Conservation (phyloP, 2,888 invertebrate genomes). For the Agrypnus murinus region DNA sequence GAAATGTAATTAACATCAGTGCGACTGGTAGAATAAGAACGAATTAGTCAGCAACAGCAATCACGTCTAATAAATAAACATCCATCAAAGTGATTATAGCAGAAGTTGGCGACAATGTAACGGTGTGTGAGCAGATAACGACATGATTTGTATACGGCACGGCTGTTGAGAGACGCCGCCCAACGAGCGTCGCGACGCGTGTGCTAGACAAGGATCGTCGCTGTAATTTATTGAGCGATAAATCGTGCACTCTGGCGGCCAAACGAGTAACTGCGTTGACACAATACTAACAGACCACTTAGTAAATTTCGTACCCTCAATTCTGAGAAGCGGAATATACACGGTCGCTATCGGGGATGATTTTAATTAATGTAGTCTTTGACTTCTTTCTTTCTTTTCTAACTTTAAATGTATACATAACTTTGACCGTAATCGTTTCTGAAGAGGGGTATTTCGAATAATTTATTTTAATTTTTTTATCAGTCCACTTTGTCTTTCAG, state of each 20-base stretch:
- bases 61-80: conserved; percentile 66
- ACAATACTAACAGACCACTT: conserved; percentile 71
- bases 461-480: too few relatives aligned
- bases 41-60: conserved; percentile 53
- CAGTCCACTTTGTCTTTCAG: too few relatives aligned
- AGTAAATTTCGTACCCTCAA: conserved; percentile 44
- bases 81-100: conserved; percentile 67
- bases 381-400: conserved; percentile 2
- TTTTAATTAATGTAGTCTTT: conserved; percentile 43
- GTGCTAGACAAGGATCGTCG: conserved; percentile 66
- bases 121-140: conserved; percentile 63
- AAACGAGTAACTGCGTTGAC: conserved; percentile 71
- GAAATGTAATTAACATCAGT: conserved; percentile 4
- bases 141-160: conserved; percentile 67
- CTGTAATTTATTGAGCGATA: conserved; percentile 72
- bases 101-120: conserved; percentile 66
- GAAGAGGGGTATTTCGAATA: too few relatives aligned
- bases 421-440: not conserved
- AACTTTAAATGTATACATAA: not conserved
- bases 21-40: conserved; percentile 17
- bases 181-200: conserved; percentile 57
- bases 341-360: conserved; percentile 20
- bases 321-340: conserved; percentile 36
- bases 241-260: conserved; percentile 71
- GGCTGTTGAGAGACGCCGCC: conserved; percentile 61